Evolutionary conservation across 1,140 invertebrate species (phyloP), one percentile per base, ranked within the genome.

Genomic region (Portunus trituberculatus): DNA sequence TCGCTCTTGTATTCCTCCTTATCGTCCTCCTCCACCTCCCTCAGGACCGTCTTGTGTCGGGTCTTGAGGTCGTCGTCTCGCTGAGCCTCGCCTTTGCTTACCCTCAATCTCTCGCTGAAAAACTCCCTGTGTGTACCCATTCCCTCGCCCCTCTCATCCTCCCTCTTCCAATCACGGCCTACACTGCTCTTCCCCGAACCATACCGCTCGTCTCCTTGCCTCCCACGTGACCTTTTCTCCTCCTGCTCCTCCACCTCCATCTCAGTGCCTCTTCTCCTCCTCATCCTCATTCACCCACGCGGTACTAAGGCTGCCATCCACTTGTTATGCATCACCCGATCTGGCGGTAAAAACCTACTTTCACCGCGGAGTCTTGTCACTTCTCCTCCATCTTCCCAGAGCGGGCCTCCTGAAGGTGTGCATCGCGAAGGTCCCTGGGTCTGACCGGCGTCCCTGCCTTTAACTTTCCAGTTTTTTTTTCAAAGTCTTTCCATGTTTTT

Each of bases 321-420:
- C 67, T 76, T 76, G 25, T 20, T 76, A 76, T 76, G 67, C 67
- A 76, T 76, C 67, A 76, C 67, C 16, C 16, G 67, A n/a, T 76
- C 67, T 76, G 67, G 25, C 67, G 20, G 67, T n/a, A 76, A 76
- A 76, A 76, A 76, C 67, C 67, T 76, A 76, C 67, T 76, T 76
- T 76, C 67, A 76, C 67, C n/a, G n/a, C 67, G 16, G 67, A 25
- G 67, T 76, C 67, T 76, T 76, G 67, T 76, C 25, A 76, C 67
- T 20, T 76, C 25, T n/a, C 25, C 67, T 76, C 20, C 20, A 12
- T 76, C 20, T 76, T 59, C 52, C 16, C 52, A 59, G 16, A 0
- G 16, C 10, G 16, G 52, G 10, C 52, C 52, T 20, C 12, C 52
- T 59, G 52, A 59, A 59, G 52, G 52, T 59, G 52, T 20, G 52